Evolutionary conservation across 2,888 invertebrate species (phyloP), one percentile per base, ranked within the genome.

Genomic region (Acleris emargana): DNA sequence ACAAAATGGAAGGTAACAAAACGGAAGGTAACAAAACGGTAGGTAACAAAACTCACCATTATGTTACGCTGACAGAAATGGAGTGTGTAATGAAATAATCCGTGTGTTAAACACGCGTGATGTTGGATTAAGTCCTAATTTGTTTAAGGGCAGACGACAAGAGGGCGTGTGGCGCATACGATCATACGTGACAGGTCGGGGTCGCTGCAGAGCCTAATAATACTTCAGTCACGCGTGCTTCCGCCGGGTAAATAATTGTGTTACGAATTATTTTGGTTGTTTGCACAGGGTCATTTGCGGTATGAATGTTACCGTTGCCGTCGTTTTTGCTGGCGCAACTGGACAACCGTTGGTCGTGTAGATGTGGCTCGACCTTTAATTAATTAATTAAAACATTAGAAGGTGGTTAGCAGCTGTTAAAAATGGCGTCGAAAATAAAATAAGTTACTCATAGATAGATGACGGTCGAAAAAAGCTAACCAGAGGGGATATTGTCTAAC

Each of bases 61-160:
- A 43, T 42, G 54, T 28, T 18, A 45, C 28, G 32, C 32, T 25
- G 59, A 38, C 32, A 28, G 52, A 59, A 51, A 50, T 59, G 49
- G 58, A 59, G 64, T 59, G 58, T 53, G 76, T 82, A 82, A 84
- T 82, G 78, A 83, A 83, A 81, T 82, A 84, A 82, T 83, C 78
- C 82, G 74, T 50, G 76, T 82, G 82, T 79, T 83, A 80, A 84
- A 84, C 83, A 83, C 78, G 80, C 83, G 77, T 80, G 83, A 77
- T 77, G 77, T 43, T 57, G 57, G 81, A 82, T 86, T 82, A 83
- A 75, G 77, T 76, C 74, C 76, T 76, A 80, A 81, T 80, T 80
- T 77, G 78, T 77, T 63, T 81, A 78, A 77, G 77, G 76, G 72
- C 75, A 73, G 77, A 72, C 73, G 74, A 77, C 73, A 75, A 69